Evolutionary conservation across 1,140 invertebrate species (phyloP).

Genomic region (Drosophila nikananu): DNA sequence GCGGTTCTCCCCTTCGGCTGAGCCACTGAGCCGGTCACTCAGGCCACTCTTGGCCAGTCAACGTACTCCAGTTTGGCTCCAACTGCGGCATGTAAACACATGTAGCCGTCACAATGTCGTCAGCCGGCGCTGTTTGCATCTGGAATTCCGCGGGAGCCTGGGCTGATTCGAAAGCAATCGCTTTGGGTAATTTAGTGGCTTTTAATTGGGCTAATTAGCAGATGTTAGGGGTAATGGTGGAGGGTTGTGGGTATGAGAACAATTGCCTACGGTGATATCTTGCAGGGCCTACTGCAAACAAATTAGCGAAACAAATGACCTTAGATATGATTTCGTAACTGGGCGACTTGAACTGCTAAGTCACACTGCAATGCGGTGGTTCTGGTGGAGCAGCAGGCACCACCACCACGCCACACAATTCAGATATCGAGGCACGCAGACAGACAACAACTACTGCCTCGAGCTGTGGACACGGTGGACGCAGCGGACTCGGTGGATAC

Average conservation of each 20-base stretch:
- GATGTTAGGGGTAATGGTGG: neutral
- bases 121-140: conserved; percentile 38
- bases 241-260: conserved; percentile 7
- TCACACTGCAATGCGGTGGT: conserved; percentile 7
- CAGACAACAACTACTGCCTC: conserved; percentile 14
- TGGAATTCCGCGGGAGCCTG: conserved; percentile 35
- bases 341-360: conserved; percentile 47
- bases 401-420: conserved; percentile 15
- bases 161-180: conserved; percentile 39
- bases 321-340: conserved; percentile 83
- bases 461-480: conserved; percentile 3
- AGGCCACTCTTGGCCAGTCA: conserved; percentile 12
- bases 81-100: conserved; percentile 49
- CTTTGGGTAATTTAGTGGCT: conserved; percentile 36
- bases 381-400: conserved; percentile 5
- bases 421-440: conserved; percentile 36
- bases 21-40: conserved; percentile 8
- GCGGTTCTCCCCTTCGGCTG: conserved; percentile 8
- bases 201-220: conserved; percentile 49
- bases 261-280: conserved; percentile 53
- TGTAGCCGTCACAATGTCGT: conserved; percentile 65
- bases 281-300: conserved; percentile 25
- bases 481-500: neutral
- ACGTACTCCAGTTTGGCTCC: conserved; percentile 12
- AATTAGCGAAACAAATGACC: conserved; percentile 81